A percentile compares a stretch with the other conserved stretches of the same genome.
Conservation (phyloP, 2,113 vertebrate genomes). For the Collichthys lucidus region DNA sequence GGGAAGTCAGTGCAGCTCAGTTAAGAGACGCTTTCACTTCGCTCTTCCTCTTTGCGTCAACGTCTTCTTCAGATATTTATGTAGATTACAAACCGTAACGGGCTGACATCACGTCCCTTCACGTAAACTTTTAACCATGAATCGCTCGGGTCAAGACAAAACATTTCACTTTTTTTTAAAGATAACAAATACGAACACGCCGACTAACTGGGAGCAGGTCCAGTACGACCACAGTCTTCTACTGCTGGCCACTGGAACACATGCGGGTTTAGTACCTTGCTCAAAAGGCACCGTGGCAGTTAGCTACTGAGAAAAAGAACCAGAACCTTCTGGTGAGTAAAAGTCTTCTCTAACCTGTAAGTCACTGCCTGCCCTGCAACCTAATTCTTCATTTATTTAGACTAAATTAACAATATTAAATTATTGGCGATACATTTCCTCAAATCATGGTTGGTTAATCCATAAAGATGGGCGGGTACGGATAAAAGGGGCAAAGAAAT, state of each 20-base stretch:
- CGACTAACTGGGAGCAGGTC: constrained; percentile 15
- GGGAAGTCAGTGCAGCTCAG: constrained; percentile 26
- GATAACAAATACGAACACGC: not conserved
- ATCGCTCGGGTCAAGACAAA: not conserved
- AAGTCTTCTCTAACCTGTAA: not conserved
- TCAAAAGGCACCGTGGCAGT: constrained; percentile 68
- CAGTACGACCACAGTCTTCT: constrained; percentile 26
- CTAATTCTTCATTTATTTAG: not conserved
- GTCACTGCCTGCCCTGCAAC: not conserved
- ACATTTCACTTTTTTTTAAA: not conserved
- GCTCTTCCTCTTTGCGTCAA: not conserved
- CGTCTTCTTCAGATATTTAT: not conserved
- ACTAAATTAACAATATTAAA: not conserved
- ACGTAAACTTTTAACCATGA: not conserved
- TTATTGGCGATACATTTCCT: not conserved
- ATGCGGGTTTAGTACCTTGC: constrained; percentile 35
- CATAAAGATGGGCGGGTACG: constrained; percentile 1
- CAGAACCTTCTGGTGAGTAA: constrained; percentile 12
- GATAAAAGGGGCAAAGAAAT: not conserved
- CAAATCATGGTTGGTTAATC: not conserved
- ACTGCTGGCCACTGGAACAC: constrained; percentile 13
- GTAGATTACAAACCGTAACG: not conserved
- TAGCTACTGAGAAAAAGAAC: constrained; percentile 42
- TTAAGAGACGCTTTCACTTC: constrained; percentile 3
- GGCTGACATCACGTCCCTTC: not conserved